Base-by-base conservation (phyloP, 2,888 invertebrate species). In the Heliconius ismenius region DNA sequence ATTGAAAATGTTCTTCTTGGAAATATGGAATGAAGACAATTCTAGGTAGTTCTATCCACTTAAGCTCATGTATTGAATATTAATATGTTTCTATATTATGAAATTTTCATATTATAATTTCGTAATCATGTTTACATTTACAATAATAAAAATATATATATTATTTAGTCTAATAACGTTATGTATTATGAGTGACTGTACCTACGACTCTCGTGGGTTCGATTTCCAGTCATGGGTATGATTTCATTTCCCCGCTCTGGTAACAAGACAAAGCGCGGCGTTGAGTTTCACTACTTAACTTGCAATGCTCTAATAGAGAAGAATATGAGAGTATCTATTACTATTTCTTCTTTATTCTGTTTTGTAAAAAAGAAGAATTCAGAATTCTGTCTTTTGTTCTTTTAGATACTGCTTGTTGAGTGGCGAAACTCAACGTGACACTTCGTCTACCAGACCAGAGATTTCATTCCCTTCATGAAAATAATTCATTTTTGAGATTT, bases 1-100 rank as follows among this genome's bases (percentile, higher is more conserved):
- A 67, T 39, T 67, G 24, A 26, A 43, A 67, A 43, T 36, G 21
- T 64, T 36, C 36, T 32, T 43, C 67, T 24, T 67, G 67, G 67
- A 67, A 67, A 26, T 65, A 32, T 13, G 13, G n/a, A 65, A 65
- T 36, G 15, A 65, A 15, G 6, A 36, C 36, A 39, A 39, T 24
- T 39, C 13, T 39, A 43, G 32, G 11, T 21, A 64, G 15, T 39
- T 24, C 39, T 9, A 18, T 43, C 1, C 36, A 65, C 4, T 15
- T 63, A 28, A 63, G 7, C 3, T n/a, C n/a, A 32, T 63, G 7
- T 7, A 28, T 4, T 49, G 7, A 49, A 21, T 21, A 11, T 39
- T 39, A 6, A 58, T 18, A 54, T 54, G 21, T 54, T 54, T 9
- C 4, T 43, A 54, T 54, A 54, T 54, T 21, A 54, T 21, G 54